Conservation (phyloP, 2,888 invertebrate genomes). For the Polyploca ridens region DNA sequence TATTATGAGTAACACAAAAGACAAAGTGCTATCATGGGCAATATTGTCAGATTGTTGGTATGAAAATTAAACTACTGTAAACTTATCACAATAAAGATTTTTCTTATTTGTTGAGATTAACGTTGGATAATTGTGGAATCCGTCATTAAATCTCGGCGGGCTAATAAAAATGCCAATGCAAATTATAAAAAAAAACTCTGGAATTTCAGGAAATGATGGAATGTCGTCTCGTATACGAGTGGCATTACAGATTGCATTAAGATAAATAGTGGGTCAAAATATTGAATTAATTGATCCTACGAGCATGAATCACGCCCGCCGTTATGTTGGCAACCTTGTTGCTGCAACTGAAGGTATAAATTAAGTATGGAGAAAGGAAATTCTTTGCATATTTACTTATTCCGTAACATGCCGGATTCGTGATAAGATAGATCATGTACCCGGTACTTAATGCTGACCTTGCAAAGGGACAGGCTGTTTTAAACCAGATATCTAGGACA, state of each 20-base stretch:
- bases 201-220: constrained; percentile 1
- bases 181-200: neutral
- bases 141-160: neutral
- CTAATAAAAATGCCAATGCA: neutral
- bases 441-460: constrained; percentile 6
- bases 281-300: constrained; percentile 29
- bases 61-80: neutral
- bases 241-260: constrained; percentile 25
- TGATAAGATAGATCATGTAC: constrained; percentile 1
- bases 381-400: constrained; percentile 50
- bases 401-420: constrained; percentile 36
- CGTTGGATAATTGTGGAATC: too few species aligned
- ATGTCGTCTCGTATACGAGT: constrained; percentile 9
- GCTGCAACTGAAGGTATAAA: constrained; percentile 37
- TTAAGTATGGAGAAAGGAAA: constrained; percentile 63
- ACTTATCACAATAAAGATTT: neutral
- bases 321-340: constrained; percentile 51
- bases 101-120: too few species aligned
- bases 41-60: neutral
- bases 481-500: neutral
- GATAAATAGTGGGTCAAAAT: constrained; percentile 33
- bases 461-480: neutral
- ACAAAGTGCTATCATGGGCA: constrained; percentile 2
- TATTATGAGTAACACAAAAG: constrained; percentile 24
- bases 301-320: constrained; percentile 50